phyloP scores from a whole-genome alignment of 2,113 vertebrate species.

The Brevimyrus niger region DNA sequence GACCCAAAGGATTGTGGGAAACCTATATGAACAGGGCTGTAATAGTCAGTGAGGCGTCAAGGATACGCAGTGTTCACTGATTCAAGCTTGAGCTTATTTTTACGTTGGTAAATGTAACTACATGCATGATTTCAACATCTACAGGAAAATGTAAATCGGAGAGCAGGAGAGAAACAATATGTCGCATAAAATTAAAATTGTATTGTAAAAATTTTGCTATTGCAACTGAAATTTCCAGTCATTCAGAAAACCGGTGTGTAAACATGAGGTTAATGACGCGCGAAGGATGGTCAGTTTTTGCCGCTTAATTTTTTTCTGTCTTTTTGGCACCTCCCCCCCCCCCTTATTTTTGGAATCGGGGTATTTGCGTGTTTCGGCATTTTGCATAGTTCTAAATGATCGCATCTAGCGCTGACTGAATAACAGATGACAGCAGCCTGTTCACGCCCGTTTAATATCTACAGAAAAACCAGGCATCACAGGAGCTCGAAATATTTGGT shows the following conservation, averaged over 20 bases:
- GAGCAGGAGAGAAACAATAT: conserved; percentile 30
- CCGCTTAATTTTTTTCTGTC: not conserved
- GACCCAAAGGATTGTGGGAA: not conserved
- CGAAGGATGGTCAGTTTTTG: not conserved
- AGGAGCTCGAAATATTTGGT: not conserved
- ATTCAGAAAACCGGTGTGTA: not conserved
- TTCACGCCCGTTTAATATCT: not conserved
- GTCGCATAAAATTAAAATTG: too few relatives aligned
- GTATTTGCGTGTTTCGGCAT: not conserved
- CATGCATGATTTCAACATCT: conserved; percentile 30
- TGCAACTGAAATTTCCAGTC: conserved; percentile 15
- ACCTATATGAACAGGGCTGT: not conserved
- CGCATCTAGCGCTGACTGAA: not conserved
- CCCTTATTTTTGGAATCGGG: not conserved
- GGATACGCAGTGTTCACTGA: not conserved
- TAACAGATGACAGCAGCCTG: not conserved
- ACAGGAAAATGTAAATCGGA: conserved; percentile 31
- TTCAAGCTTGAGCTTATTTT: conserved; percentile 25
- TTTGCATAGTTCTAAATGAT: not conserved
- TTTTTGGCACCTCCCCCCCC: conserved; percentile 36
- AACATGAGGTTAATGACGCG: not conserved
- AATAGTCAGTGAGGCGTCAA: not conserved
- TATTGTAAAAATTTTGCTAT: conserved; percentile 29
- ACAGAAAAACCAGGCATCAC: not conserved
- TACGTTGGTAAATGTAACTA: conserved; percentile 54